Base-by-base conservation (phyloP, 2,888 invertebrate species). In the Acheta domesticus region DNA sequence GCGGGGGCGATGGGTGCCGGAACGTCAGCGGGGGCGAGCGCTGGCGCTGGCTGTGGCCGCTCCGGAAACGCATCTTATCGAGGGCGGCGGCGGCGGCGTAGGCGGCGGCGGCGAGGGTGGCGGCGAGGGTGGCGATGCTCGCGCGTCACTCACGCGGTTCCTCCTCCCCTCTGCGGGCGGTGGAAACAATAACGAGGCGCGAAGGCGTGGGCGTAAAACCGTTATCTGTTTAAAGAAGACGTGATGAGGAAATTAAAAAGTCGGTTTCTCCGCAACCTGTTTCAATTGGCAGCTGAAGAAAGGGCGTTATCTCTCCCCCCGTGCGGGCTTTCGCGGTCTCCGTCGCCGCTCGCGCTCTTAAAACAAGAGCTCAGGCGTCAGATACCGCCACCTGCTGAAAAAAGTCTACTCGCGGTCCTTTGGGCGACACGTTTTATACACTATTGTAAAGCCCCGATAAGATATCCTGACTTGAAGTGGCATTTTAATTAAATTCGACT, bases 241-340 rank as follows among this genome's bases (percentile, higher is more conserved):
- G 75, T 79, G 75, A 80, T 77, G 80, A 80, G 80, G 80, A 80
- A 80, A 80, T 80, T 80, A 80, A 80, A 79, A 80, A 80, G 76
- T 76, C 76, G n/a, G 49, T n/a, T 19, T 76, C n/a, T 48, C 36
- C 11, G n/a, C 36, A 76, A 76, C 76, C 76, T 36, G 48, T 76
- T 76, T 49, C 49, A 76, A 76, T 76, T 36, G 76, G 76, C 76
- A 76, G 48, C 48, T 76, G 36, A 76, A 19, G 76, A 75, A 49
- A 48, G 48, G 19, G 76, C 48, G 36, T 76, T 76, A 76, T 76
- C 76, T 76, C n/a, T 48, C 48, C 21, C 75, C 75, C 23, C 75
- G n/a, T 62, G 14, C 62, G 14, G 62, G 62, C 14, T 14, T 19
- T 14, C 62, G n/a, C 16, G 62, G 62, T 14, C 62, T 62, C 62